Evolutionary conservation across 1,140 invertebrate genomes (phyloP).

Genomic region (Anadara kagoshimensis): DNA sequence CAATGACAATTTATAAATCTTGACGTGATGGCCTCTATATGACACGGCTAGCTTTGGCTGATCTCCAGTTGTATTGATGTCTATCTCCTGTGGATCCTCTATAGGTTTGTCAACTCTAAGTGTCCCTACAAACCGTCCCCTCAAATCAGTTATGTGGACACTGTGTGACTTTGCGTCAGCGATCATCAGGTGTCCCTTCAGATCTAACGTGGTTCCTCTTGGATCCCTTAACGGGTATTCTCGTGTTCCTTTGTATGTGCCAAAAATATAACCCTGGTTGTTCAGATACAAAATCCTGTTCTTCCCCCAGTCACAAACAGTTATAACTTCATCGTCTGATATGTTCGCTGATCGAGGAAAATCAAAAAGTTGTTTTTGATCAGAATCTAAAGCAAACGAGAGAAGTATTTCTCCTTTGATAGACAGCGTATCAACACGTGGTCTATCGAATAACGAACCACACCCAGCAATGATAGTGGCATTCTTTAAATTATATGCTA

Average conservation of each 20-base stretch:
- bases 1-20: too few species aligned
- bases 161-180: slow-evolving; percentile 2
- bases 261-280: slow-evolving; percentile 9
- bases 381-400: slow-evolving; percentile 9
- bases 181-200: slow-evolving; percentile 19
- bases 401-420: slow-evolving; percentile 6
- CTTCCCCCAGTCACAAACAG: slow-evolving; percentile 28
- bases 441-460: slow-evolving; percentile 2
- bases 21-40: too few species aligned
- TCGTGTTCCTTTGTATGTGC: slow-evolving; percentile 9
- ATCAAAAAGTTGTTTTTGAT: slow-evolving; percentile 12
- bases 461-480: slow-evolving; percentile 22
- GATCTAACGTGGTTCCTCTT: slow-evolving; percentile 28
- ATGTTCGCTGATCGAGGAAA: slow-evolving; percentile 27
- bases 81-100: too few species aligned
- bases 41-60: too few species aligned
- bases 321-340: slow-evolving; percentile 16
- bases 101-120: too few species aligned
- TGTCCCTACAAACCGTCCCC: too few species aligned
- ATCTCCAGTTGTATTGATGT: too few species aligned
- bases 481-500: slow-evolving; percentile 14
- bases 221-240: slow-evolving; percentile 5
- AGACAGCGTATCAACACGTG: slow-evolving; percentile 21
- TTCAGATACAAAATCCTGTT: slow-evolving; percentile 18
- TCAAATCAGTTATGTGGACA: too few species aligned